These are phyloP conservation scores for Amphiprion percula DNA, from an alignment of 2,113 vertebrate species.

Conservation along the genomic window DNA sequence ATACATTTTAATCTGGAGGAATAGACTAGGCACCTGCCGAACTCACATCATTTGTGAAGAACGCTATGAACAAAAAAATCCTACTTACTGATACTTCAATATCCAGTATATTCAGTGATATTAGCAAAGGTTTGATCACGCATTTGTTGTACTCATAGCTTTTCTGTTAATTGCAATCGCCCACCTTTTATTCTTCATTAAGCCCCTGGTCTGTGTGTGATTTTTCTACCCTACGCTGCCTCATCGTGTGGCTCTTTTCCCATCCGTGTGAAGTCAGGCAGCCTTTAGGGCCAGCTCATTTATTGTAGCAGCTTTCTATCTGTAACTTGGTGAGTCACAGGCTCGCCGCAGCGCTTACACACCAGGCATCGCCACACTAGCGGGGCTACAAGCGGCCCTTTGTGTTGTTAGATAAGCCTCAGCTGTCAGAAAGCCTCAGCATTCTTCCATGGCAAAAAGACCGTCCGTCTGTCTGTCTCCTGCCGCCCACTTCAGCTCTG, in stretches of 20 bases:
- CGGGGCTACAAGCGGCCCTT: conserved; percentile 72
- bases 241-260: not conserved
- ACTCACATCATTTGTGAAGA: too few species aligned
- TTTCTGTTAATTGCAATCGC: conserved; percentile 2
- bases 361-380: conserved; percentile 20
- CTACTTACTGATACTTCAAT: too few species aligned
- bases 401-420: conserved; percentile 77
- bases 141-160: too few species aligned
- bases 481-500: conserved; percentile 60
- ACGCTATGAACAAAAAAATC: too few species aligned
- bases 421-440: conserved; percentile 82
- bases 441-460: conserved; percentile 74
- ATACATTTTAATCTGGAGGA: too few species aligned
- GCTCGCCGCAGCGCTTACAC: conserved; percentile 39
- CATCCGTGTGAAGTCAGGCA: too few species aligned
- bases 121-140: too few species aligned
- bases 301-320: too few species aligned
- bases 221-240: not conserved
- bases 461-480: conserved; percentile 68
- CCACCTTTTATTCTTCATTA: not conserved
- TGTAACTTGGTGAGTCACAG: conserved; percentile 55
- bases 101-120: too few species aligned
- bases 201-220: not conserved
- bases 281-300: too few species aligned
- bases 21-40: too few species aligned